These are phyloP conservation scores for Drosophila arizonae DNA, from an alignment of 1,140 invertebrate genomes.

Conservation along the genomic window DNA sequence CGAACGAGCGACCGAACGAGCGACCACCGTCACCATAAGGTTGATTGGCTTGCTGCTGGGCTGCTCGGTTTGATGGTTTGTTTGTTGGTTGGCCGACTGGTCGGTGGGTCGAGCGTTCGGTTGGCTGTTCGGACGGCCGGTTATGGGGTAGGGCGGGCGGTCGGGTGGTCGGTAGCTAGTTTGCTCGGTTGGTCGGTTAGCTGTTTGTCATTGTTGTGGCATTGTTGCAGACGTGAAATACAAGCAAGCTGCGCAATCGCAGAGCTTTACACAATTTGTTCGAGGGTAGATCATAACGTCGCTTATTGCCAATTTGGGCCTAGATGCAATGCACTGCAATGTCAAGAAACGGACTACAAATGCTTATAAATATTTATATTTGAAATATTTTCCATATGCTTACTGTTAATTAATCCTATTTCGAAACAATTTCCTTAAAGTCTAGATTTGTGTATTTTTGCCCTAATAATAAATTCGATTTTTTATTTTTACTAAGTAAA, in stretches of 20 bases:
- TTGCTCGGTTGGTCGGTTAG: constrained; percentile 40
- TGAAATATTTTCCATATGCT: too few relatives aligned
- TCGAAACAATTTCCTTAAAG: too few relatives aligned
- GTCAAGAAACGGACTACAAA: too few relatives aligned
- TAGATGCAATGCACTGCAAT: not conserved
- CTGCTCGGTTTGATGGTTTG: constrained; percentile 12
- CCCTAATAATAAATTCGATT: too few relatives aligned
- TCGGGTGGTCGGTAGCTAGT: constrained; percentile 12
- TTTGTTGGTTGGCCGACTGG: constrained; percentile 11
- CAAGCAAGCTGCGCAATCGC: constrained; percentile 73
- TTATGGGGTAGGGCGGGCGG: constrained; percentile 6
- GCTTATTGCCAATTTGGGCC: not conserved
- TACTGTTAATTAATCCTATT: too few relatives aligned
- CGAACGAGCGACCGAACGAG: not conserved
- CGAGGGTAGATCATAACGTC: constrained; percentile 36
- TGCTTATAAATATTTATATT: too few relatives aligned
- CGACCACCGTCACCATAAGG: constrained; percentile 46
- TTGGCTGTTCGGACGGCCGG: constrained; percentile 9
- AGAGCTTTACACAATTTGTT: constrained; percentile 66
- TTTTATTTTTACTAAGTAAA: too few relatives aligned
- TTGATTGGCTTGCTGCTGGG: constrained; percentile 50
- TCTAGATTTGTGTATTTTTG: too few relatives aligned
- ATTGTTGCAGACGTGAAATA: constrained; percentile 75
- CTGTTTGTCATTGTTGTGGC: constrained; percentile 73
- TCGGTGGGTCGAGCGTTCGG: constrained; percentile 7